A percentile compares a stretch with the other conserved stretches of the same genome.
phyloP scores from a whole-genome alignment of 2,113 vertebrate genomes.

The Epinephelus cyanopodus region DNA sequence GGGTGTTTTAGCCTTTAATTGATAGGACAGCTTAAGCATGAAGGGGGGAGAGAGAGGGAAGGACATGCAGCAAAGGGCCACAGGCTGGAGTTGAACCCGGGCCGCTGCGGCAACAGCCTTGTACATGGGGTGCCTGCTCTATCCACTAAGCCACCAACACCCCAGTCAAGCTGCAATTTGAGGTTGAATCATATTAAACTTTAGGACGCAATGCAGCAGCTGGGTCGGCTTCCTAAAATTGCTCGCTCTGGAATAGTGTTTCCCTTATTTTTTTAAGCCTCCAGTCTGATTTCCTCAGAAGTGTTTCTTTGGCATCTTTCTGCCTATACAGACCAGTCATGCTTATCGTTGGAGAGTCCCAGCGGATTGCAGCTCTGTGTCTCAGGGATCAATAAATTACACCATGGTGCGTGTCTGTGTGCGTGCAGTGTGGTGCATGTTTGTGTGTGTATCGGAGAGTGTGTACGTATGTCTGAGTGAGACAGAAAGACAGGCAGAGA shows the following conservation, averaged over 20 bases:
- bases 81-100: too few relatives aligned
- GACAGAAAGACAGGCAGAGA: slow-evolving; percentile 20
- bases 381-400: slow-evolving; percentile 71
- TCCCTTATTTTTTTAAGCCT: slow-evolving; percentile 2
- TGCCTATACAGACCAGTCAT: slow-evolving; percentile 55
- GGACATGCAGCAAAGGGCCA: too few relatives aligned
- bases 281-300: slow-evolving; percentile 45
- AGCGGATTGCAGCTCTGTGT: slow-evolving; percentile 57
- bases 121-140: too few relatives aligned
- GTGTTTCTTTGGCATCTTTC: slow-evolving; percentile 49
- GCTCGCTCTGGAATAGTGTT: slow-evolving; percentile 1
- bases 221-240: not conserved
- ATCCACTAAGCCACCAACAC: too few relatives aligned
- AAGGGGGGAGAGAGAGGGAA: too few relatives aligned
- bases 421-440: slow-evolving; percentile 18
- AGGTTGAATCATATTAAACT: not conserved
- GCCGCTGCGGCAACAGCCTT: too few relatives aligned
- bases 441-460: slow-evolving; percentile 24
- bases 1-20: too few relatives aligned
- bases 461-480: slow-evolving; percentile 7
- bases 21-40: too few relatives aligned
- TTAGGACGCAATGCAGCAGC: slow-evolving; percentile 4
- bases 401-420: slow-evolving; percentile 28
- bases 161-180: not conserved
- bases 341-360: slow-evolving; percentile 67